Percentiles rank a stretch among this genome's conserved stretches.
Conservation (phyloP, 2,888 invertebrate genomes). For the Hemaris fuciformis region DNA sequence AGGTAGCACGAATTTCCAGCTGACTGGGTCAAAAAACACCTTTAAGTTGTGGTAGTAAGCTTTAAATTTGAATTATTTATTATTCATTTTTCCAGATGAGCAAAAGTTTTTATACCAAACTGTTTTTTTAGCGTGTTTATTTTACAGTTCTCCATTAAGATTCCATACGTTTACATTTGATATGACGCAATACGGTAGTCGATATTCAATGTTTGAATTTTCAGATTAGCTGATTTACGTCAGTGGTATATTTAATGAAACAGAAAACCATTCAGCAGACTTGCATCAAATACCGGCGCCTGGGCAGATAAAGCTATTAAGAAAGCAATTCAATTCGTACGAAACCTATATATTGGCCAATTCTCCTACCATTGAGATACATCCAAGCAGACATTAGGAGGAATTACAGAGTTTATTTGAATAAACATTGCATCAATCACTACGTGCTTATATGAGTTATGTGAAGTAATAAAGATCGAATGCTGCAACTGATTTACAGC, state of each 20-base stretch:
- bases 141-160: conserved; percentile 52
- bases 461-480: not conserved
- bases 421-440: not conserved
- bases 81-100: too few species aligned
- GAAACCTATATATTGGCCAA: not conserved
- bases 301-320: conserved; percentile 32
- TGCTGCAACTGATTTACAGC: not conserved
- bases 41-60: not conserved
- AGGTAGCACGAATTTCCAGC: not conserved
- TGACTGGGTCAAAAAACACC: not conserved
- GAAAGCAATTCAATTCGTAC: not conserved
- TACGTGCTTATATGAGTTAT: not conserved
- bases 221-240: conserved; percentile 46
- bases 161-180: conserved; percentile 14
- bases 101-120: too few species aligned
- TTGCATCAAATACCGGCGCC: conserved; percentile 40
- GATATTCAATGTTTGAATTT: conserved; percentile 32
- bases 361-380: not conserved
- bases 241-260: conserved; percentile 50
- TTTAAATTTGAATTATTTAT: not conserved
- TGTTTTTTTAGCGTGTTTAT: not conserved
- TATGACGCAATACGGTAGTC: conserved; percentile 26
- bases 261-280: conserved; percentile 47
- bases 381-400: not conserved
- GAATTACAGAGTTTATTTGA: not conserved